phyloP scores from a whole-genome alignment of 2,113 vertebrate genomes.

The Solenodon paradoxus region DNA sequence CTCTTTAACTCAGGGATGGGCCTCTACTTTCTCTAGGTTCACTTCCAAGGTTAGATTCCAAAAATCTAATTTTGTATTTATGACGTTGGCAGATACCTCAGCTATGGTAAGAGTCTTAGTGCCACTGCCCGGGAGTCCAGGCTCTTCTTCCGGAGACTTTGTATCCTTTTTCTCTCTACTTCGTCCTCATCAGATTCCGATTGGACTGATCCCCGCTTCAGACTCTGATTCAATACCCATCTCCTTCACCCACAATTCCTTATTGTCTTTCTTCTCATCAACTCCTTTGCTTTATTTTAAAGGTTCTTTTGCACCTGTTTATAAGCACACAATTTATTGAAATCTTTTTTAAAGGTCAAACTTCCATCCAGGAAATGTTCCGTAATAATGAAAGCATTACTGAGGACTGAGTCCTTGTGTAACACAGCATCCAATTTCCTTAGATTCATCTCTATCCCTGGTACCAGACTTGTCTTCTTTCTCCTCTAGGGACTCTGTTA shows the following conservation, averaged over 20 bases:
- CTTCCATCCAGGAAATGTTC: background rate
- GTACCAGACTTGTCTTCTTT: background rate
- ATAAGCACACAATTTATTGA: background rate
- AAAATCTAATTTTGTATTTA: background rate
- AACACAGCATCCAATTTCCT: background rate
- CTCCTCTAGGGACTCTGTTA: background rate
- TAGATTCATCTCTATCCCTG: conserved; percentile 14
- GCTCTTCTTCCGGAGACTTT: background rate
- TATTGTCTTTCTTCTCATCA: background rate
- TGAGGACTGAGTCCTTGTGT: background rate
- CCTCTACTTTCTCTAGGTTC: background rate
- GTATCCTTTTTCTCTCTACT: background rate
- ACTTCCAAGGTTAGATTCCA: background rate
- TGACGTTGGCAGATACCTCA: background rate
- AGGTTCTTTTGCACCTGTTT: background rate
- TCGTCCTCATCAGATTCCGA: background rate
- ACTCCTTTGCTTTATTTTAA: background rate
- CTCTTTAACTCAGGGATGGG: background rate
- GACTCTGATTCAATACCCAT: background rate
- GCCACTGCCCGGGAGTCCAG: background rate
- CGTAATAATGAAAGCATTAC: background rate
- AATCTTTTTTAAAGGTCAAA: conserved; percentile 27
- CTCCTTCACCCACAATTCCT: background rate
- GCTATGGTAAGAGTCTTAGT: background rate
- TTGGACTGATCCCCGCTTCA: no score